These are phyloP conservation scores for Sturmia bella DNA, from an alignment of 2,888 invertebrate genomes.

Conservation along the genomic window DNA sequence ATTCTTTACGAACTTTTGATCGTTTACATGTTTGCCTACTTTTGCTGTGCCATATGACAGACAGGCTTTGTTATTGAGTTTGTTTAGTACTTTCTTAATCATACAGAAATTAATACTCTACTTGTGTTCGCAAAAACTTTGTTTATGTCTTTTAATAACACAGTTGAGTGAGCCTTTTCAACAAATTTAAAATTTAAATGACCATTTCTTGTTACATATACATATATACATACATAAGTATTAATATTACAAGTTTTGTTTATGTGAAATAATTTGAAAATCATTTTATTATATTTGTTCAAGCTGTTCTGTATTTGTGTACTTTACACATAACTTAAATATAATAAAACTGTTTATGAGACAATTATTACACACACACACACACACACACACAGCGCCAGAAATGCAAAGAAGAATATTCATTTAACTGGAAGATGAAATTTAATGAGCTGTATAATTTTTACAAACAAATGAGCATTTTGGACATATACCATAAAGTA, in stretches of 20 bases:
- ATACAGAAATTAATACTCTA: no score
- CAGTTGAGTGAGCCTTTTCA: neutral
- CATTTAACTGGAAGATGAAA: constrained; percentile 77
- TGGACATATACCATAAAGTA: constrained; percentile 67
- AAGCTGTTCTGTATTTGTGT: constrained; percentile 6
- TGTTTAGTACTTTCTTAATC: no score
- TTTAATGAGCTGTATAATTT: constrained; percentile 80
- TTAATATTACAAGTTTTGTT: constrained; percentile 15
- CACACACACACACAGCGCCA: no score
- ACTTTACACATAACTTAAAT: constrained; percentile 4
- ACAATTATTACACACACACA: constrained; percentile 36
- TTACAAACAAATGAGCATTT: constrained; percentile 70
- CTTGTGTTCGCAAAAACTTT: no score
- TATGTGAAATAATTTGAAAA: constrained; percentile 23
- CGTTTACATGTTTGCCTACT: no score
- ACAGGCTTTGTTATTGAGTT: no score
- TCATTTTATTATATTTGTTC: constrained; percentile 27
- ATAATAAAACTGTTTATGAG: constrained; percentile 41
- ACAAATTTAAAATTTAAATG: constrained; percentile 19
- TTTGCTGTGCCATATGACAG: no score
- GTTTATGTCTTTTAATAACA: no score
- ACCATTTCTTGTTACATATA: neutral
- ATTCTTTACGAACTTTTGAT: no score
- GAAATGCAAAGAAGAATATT: constrained; percentile 58
- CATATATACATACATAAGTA: no score